A percentile compares a stretch with the other conserved stretches of the same genome.
These are phyloP conservation scores for Mustelus asterias DNA, from an alignment of 2,113 vertebrate species.

Conservation along the genomic window DNA sequence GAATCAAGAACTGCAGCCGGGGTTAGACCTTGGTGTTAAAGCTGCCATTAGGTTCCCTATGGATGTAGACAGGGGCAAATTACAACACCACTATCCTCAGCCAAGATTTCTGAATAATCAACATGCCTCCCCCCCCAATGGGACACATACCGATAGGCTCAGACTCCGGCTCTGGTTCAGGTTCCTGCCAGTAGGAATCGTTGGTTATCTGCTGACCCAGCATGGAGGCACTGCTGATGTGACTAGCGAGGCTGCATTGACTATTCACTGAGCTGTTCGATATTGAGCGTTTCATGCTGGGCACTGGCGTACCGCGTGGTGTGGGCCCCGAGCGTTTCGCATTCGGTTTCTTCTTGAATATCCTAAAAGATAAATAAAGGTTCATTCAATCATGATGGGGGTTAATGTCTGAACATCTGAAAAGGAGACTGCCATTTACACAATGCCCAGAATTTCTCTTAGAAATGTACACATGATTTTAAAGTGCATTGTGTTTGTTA, in stretches of 20 bases:
- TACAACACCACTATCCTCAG: neutral
- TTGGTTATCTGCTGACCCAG: neutral
- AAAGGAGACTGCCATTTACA: neutral
- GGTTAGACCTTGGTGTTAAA: neutral
- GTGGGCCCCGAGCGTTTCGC: neutral
- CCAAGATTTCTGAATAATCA: neutral
- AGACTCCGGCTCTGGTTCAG: neutral
- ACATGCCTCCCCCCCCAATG: neutral
- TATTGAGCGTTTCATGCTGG: neutral
- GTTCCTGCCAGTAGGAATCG: neutral
- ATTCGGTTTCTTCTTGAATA: slow-evolving; percentile 8
- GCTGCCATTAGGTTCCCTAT: neutral
- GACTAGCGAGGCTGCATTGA: neutral
- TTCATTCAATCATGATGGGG: neutral
- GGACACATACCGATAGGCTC: neutral
- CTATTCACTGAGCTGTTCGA: slow-evolving; percentile 28
- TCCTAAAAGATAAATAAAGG: neutral
- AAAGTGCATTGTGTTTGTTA: neutral
- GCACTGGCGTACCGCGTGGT: neutral
- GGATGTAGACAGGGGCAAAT: neutral
- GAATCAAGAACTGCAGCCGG: neutral
- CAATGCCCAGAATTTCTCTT: neutral
- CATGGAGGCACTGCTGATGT: neutral
- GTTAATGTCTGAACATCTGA: neutral
- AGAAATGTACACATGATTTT: neutral